Percentiles rank a stretch among this genome's conserved stretches.
Evolutionary conservation across 1,140 invertebrate species (phyloP).

Genomic region (Schlechtendalia chinensis): DNA sequence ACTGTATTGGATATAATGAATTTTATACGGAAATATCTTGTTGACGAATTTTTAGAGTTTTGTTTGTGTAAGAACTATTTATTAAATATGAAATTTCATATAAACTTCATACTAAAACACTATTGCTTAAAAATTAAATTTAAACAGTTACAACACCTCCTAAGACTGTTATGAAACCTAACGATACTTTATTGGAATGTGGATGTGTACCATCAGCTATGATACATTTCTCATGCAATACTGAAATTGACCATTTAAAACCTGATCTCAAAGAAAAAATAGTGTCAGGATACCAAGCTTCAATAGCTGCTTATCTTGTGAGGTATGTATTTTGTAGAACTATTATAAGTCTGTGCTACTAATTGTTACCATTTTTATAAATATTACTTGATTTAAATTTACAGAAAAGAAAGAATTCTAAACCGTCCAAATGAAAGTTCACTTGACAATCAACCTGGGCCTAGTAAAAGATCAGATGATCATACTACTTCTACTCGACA

Average conservation of each 20-base stretch:
- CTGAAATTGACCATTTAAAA: conserved; percentile 27
- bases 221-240: conserved; percentile 63
- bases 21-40: conserved; percentile 70
- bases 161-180: conserved; percentile 63
- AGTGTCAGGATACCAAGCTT: conserved; percentile 29
- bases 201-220: conserved; percentile 74
- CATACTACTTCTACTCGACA: neutral
- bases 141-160: conserved; percentile 72
- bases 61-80: conserved; percentile 67
- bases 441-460: neutral
- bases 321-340: neutral
- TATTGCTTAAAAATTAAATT: conserved; percentile 49
- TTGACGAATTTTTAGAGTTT: conserved; percentile 64
- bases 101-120: too few species aligned
- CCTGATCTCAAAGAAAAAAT: conserved; percentile 19
- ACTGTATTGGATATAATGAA: conserved; percentile 65
- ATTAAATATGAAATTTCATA: neutral
- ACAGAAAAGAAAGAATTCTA: conserved; percentile 29
- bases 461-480: neutral
- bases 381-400: neutral
- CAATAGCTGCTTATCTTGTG: conserved; percentile 45
- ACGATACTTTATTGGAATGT: conserved; percentile 64
- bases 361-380: too few species aligned
- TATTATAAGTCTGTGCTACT: too few species aligned
- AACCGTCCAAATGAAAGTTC: neutral